A percentile compares a stretch with the other conserved stretches of the same genome.
Conservation (phyloP, 1,140 invertebrate species). For the Brachionus manjavacas region DNA sequence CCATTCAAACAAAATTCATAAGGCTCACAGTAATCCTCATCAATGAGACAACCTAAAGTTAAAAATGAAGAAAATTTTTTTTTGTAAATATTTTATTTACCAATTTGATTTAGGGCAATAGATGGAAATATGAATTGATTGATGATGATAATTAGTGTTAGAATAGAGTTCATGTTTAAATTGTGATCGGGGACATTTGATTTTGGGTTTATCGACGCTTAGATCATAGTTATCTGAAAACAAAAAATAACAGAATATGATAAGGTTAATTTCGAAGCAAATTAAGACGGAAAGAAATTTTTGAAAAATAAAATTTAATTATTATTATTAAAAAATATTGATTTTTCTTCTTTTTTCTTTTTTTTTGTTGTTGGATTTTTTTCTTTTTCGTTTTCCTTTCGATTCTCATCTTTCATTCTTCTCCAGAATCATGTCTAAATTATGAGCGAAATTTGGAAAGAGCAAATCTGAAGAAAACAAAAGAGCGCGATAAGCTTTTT, state of each 20-base stretch:
- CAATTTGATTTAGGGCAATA: not conserved
- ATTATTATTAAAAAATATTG: conserved; percentile 41
- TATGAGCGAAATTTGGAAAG: not conserved
- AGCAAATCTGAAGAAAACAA: not conserved
- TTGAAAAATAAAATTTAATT: conserved; percentile 29
- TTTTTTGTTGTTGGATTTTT: not conserved
- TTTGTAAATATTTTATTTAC: not conserved
- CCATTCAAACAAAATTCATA: conserved; percentile 9
- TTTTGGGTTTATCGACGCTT: not conserved
- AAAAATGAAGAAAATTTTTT: not conserved
- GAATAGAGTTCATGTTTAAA: not conserved
- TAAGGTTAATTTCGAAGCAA: not conserved
- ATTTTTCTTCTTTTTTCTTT: not conserved
- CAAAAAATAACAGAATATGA: not conserved
- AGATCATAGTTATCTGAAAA: not conserved
- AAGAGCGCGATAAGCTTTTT: not conserved
- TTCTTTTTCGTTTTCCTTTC: not conserved
- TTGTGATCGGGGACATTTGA: not conserved
- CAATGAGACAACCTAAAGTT: not conserved
- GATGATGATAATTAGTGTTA: not conserved
- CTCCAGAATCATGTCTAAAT: not conserved
- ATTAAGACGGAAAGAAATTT: not conserved
- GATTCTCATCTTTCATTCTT: conserved; percentile 18
- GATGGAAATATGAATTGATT: not conserved
- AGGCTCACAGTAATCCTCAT: not conserved